Evolutionary conservation across 1,140 invertebrate genomes (phyloP), one percentile per base, ranked within the genome.

Genomic region (Megalonaias nervosa): DNA sequence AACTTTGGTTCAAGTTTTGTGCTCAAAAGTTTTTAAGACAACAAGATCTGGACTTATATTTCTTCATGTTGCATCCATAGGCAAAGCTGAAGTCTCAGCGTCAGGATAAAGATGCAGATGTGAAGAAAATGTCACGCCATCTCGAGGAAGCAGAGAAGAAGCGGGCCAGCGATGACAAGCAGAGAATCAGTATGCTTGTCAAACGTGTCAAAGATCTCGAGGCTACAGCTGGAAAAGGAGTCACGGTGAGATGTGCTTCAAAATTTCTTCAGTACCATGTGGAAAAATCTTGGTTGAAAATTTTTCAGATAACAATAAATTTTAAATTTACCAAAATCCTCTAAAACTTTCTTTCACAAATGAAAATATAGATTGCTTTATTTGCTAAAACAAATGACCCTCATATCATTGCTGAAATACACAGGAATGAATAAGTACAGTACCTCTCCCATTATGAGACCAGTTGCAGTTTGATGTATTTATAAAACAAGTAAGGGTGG

Each of bases 131-230:
- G 15, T 83, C 82, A n/a, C 78, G 79, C 11, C 82, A 86, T 71
- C 64, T 85, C 56, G 84, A 88, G 72, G 87, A 86, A 73, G 86
- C 86, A 69, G 83, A 89, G 62, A 80, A 84, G 70, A 80, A 86
- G 60, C 81, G 81, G 31, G 75, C 82, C 19, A 69, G 81, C 79
- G 79, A 84, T 81, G 81, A 87, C 66, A 81, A 89, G 77, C 83
- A 85, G 79, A 74, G 77, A 74, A 83, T 81, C 3, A 21, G 38
- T 38, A 75, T 82, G 31, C 71, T 81, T 16, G 81, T 80, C 17
- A 81, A 83, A 69, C 76, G 79, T 48, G 77, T 86, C 19, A 85
- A 83, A 68, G 83, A 86, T 64, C 79, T 86, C 5, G 81, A 86
- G 59, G 65, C 81, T 5, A 31, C 67, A 62, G 67, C 67, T 58